Percentiles rank a stretch among this genome's conserved stretches.
phyloP scores from a whole-genome alignment of 1,140 invertebrate species.

The Eumaeus atala region DNA sequence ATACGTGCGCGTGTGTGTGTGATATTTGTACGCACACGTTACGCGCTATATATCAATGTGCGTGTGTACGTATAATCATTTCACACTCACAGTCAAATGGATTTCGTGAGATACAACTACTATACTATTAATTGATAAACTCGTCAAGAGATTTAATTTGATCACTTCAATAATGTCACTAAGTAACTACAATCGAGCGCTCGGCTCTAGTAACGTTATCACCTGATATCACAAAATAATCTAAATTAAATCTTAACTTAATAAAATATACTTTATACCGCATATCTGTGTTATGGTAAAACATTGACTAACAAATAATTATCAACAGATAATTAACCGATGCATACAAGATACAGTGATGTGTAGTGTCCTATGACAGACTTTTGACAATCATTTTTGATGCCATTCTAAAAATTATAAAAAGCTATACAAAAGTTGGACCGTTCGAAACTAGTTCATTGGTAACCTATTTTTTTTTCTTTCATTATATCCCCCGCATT shows the following conservation, averaged over 20 bases:
- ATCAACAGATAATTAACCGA: conserved; percentile 1
- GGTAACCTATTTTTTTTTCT: too few species aligned
- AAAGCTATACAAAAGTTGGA: background rate
- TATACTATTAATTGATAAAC: too few species aligned
- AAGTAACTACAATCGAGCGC: background rate
- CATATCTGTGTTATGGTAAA: background rate
- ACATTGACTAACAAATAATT: background rate
- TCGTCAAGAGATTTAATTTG: too few species aligned
- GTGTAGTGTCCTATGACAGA: background rate
- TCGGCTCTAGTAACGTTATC: conserved; percentile 9
- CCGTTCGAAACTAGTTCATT: background rate
- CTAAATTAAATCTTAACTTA: background rate
- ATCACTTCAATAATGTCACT: too few species aligned
- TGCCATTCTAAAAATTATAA: conserved; percentile 4
- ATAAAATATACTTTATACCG: background rate
- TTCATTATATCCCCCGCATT: too few species aligned
- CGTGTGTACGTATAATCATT: too few species aligned
- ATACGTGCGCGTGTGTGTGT: too few species aligned
- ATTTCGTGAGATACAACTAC: too few species aligned
- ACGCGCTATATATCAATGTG: too few species aligned
- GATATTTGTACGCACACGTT: too few species aligned
- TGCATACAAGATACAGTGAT: background rate
- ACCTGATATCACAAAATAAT: conserved; percentile 14
- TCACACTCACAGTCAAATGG: too few species aligned
- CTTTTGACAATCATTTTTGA: background rate